Base-by-base conservation (phyloP, 2,888 invertebrate species). In the Synergus umbraculus region DNA sequence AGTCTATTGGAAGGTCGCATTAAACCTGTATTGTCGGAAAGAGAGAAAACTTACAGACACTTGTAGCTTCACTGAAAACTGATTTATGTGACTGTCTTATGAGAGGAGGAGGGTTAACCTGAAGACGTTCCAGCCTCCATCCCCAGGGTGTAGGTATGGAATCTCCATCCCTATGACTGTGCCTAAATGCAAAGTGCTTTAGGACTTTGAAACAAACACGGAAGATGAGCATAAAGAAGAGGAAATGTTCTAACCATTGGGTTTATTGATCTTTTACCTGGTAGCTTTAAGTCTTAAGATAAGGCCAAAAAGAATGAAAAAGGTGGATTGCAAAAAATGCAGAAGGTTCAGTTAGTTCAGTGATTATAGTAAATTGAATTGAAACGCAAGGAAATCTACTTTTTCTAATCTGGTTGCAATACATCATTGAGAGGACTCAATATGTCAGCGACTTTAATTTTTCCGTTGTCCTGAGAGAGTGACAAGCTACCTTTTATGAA, bases 1-100 rank as follows among this genome's bases (percentile, higher is more conserved):
- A 5, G 54, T 83, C 81, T 76, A 63, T 18, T 43, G 76, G 66
- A 37, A 64, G 77, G 77, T 78, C 76, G 73, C 83, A 85, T 87
- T 83, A 82, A 43, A 83, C 69, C 46, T 43, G 78, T 66, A 89
- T 89, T 89, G 84, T 88, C 82, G 79, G 44, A 2, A 18, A 15
- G 63, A 63, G 49, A 76, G 85, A 85, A 84, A 87, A 87, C 88
- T 89, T 88, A 86, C 85, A 84, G 85, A 88, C 7, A 63, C 63
- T 63, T 63, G 63, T 7, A 29, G 4, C 63, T 63, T 22, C 2
- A 22, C 12, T 13, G 29, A 63, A 63, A 29, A 63, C 63, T 63
- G 63, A 63, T 63, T 63, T 63, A 63, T 63, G 22, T 63, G 22
- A 63, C 63, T 22, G 67, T 44, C 63, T 66, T 66, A 66, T 69